Evolutionary conservation across 2,113 vertebrate genomes (phyloP), one percentile per base, ranked within the genome.

Genomic region (Engraulis encrasicolus): DNA sequence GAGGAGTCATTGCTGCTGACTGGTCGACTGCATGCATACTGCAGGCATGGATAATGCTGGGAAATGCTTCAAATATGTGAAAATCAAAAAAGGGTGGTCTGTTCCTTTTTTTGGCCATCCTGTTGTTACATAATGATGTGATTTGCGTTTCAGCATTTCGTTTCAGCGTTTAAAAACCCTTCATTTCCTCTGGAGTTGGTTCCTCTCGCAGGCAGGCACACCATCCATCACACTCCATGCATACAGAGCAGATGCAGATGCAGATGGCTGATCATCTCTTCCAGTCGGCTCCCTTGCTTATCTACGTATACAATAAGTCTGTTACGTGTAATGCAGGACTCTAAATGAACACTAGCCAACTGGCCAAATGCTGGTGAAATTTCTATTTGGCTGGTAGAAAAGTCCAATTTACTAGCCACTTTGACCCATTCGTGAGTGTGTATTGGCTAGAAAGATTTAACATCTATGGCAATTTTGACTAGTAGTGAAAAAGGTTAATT

Each of bases 121-220:
- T n/a, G n/a, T 34, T 45, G 20, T 66, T 80, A 79, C 37, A 17
- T 23, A 71, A 71, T 23, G 31, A n/a, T 19, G 34, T 37, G 17
- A 20, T 52, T 83, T 84, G n/a, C n/a, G n/a, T n/a, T n/a, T n/a
- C n/a, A n/a, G n/a, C 12, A 19, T 78, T 66, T 80, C 18, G 45
- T 78, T 48, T 23, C n/a, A 31, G 20, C 6, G 14, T 74, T 34
- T 17, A 48, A 31, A 80, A 50, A 80, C 14, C 11, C 2, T 50
- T 50, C 11, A 80, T 80, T 80, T 80, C 78, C 78, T 80, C 78
- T 34, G 20, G 49, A 78, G 78, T 4, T 15, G 4, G 27, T 34
- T n/a, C n/a, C n/a, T n/a, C 66, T 31, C 5, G 31, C 66, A 74
- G 14, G 12, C 66, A 74, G 14, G 12, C 66, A 74, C 34, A 31